phyloP scores from a whole-genome alignment of 2,797 vertebrate genomes.

The Melanotaenia trifasciata region DNA sequence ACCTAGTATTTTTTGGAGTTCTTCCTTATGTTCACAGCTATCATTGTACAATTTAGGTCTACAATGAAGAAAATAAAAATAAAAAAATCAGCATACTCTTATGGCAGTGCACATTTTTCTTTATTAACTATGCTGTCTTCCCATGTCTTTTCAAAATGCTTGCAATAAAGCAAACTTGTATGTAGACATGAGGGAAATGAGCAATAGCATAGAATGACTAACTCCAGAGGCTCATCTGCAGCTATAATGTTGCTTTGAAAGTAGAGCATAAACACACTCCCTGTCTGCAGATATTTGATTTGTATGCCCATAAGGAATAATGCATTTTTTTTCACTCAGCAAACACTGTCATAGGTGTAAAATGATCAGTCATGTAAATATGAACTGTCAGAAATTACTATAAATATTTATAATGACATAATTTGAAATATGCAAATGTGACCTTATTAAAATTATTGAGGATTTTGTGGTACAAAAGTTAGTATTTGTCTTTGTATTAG shows the following conservation, averaged over 20 bases:
- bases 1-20: background rate
- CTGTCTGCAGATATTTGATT: slow-evolving; percentile 33
- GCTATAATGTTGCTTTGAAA: slow-evolving; percentile 32
- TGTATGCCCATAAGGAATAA: slow-evolving; percentile 29
- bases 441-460: slow-evolving; percentile 29
- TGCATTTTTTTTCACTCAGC: slow-evolving; percentile 23
- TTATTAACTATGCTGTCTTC: background rate
- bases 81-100: slow-evolving; percentile 10
- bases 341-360: slow-evolving; percentile 24
- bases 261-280: slow-evolving; percentile 12
- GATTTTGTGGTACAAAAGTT: slow-evolving; percentile 14
- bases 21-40: background rate
- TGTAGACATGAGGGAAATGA: slow-evolving; percentile 35
- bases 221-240: slow-evolving; percentile 20
- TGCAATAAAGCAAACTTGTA: slow-evolving; percentile 25
- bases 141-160: slow-evolving; percentile 22
- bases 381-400: slow-evolving; percentile 29
- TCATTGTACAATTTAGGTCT: background rate
- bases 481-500: background rate
- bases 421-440: slow-evolving; percentile 17
- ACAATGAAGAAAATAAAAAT: background rate
- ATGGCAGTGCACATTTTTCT: background rate
- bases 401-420: slow-evolving; percentile 11
- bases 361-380: slow-evolving; percentile 21
- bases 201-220: slow-evolving; percentile 30